Evolutionary conservation across 2,797 vertebrate species (phyloP), one percentile per base, ranked within the genome.

Genomic region (Anomalospiza imberbis): DNA sequence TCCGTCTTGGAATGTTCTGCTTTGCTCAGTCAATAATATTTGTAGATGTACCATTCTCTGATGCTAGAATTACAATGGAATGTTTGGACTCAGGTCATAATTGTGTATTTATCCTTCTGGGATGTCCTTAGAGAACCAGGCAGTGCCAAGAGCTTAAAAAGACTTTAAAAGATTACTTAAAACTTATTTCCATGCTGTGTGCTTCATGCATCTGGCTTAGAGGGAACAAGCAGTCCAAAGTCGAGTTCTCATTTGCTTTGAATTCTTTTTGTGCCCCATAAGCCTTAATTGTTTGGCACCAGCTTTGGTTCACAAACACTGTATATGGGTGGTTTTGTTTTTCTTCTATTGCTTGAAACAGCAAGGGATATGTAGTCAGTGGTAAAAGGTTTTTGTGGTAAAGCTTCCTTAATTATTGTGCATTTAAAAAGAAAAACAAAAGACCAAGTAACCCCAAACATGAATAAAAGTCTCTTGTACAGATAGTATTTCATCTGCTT

Each of bases 111-210:
- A 89, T 97, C 88, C 71, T 93, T 97, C 81, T 90, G 70, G 77
- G 95, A 94, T 93, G 88, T 95, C 88, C 89, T 91, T 92, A 45
- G 95, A 92, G 94, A 90, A 86, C 82, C 57, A 86, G 42, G 40
- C 91, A 70, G 74, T 61, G 85, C 94, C 94, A 96, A 96, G 94
- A 97, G 93, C 91, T 94, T 91, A 86, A 92, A 92, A 96, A 86
- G 91, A 77, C 73, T 95, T 93, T 79, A 89, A 89, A 94, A 94
- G 93, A 91, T 93, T 81, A 78, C 82, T 96, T 86, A 66, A 92
- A 84, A 63, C 85, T 90, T 54, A 40, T 93, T 97, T 95, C 92
- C 85, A 90, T 88, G 92, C 94, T 70, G 88, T 86, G 88, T 95
- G 71, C 71, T 86, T 95, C 88, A 67, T 81, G 74, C 60, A 51